Evolutionary conservation across 2,888 invertebrate species (phyloP).

Genomic region (Ormyrus thymus): DNA sequence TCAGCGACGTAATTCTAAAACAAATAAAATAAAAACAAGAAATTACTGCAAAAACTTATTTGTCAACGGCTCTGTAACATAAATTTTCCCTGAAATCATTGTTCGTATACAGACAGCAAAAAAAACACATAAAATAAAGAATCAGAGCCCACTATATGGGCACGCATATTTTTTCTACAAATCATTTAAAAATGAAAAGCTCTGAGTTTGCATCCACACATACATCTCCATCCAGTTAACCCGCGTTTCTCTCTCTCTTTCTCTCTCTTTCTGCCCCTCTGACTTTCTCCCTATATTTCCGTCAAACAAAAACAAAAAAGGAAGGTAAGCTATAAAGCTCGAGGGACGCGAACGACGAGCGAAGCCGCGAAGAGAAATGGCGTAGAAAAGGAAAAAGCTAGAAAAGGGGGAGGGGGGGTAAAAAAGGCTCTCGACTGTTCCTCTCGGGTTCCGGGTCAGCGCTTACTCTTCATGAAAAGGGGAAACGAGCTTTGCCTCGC

Average conservation of each 20-base stretch:
- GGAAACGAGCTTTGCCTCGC: slow-evolving; percentile 48
- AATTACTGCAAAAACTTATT: too few species aligned
- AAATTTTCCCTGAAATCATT: too few species aligned
- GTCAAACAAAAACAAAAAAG: background rate
- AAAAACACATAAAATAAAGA: background rate
- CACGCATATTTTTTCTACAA: background rate
- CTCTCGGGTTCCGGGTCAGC: slow-evolving; percentile 53
- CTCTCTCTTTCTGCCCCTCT: too few species aligned
- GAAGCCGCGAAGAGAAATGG: slow-evolving; percentile 2
- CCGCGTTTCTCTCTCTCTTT: too few species aligned
- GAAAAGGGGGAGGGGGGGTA: background rate
- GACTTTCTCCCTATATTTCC: too few species aligned
- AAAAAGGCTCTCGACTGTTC: slow-evolving; percentile 19
- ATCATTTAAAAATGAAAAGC: slow-evolving; percentile 12
- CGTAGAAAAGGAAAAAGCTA: background rate
- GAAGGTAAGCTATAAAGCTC: background rate
- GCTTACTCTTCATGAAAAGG: slow-evolving; percentile 63
- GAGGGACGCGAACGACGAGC: background rate
- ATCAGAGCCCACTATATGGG: background rate
- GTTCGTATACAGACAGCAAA: background rate
- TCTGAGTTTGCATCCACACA: background rate
- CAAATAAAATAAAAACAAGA: too few species aligned
- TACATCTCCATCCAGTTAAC: slow-evolving; percentile 4
- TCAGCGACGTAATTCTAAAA: too few species aligned
- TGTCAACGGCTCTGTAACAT: too few species aligned